Conservation (phyloP, 2,888 invertebrate genomes). For the Galerucella pusilla region DNA sequence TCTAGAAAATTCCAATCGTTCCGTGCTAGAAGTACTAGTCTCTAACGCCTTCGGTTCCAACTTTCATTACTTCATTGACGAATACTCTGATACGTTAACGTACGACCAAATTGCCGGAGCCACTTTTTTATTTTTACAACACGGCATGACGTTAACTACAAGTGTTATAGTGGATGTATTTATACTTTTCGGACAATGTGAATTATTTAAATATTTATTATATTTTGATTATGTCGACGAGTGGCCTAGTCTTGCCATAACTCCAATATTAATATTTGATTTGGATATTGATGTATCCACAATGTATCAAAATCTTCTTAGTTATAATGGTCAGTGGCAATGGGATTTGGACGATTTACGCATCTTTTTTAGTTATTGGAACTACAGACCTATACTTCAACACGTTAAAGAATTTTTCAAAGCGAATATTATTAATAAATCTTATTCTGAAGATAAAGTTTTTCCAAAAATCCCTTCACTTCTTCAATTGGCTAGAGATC, state of each 20-base stretch:
- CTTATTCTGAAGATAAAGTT: constrained; percentile 16
- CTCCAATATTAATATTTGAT: constrained; percentile 41
- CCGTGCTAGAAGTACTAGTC: background rate
- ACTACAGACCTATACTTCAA: background rate
- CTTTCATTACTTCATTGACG: constrained; percentile 17
- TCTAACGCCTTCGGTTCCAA: background rate
- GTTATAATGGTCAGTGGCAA: background rate
- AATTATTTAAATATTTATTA: constrained; percentile 43
- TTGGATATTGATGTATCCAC: constrained; percentile 26
- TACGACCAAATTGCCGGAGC: constrained; percentile 38
- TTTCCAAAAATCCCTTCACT: constrained; percentile 47
- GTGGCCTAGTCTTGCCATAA: constrained; percentile 16
- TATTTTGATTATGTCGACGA: constrained; percentile 43
- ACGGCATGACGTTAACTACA: constrained; percentile 38
- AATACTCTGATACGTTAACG: constrained; percentile 36
- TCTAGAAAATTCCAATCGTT: constrained; percentile 1
- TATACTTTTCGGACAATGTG: constrained; percentile 41
- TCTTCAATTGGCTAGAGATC: constrained; percentile 52
- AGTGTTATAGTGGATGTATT: constrained; percentile 38
- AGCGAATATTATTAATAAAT: background rate
- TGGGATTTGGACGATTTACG: background rate
- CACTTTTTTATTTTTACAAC: constrained; percentile 39
- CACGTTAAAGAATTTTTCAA: background rate
- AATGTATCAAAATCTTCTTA: background rate
- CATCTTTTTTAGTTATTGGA: background rate